Percentiles rank a stretch among this genome's conserved stretches.
Conservation (phyloP, 1,140 invertebrate genomes). For the Drosophila busckii region DNA sequence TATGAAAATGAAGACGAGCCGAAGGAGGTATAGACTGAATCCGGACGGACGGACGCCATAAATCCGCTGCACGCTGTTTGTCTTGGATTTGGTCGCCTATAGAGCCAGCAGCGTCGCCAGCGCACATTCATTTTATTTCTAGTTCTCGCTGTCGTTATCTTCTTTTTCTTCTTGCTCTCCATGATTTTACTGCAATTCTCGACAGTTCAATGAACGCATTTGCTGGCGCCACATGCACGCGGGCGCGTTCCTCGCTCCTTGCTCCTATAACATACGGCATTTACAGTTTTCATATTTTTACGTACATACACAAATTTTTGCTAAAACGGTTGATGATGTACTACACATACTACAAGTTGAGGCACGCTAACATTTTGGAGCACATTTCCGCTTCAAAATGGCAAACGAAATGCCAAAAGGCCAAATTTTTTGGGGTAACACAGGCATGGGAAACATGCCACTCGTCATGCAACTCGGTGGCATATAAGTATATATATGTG, state of each 20-base stretch:
- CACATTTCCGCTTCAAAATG: slow-evolving; percentile 69
- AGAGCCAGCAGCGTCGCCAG: slow-evolving; percentile 6
- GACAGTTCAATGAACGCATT: slow-evolving; percentile 73
- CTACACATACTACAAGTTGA: slow-evolving; percentile 1
- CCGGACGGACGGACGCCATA: slow-evolving; percentile 40
- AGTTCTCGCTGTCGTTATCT: slow-evolving; percentile 30
- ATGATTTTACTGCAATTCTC: slow-evolving; percentile 66
- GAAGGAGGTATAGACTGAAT: not conserved
- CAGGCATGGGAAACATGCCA: slow-evolving; percentile 35
- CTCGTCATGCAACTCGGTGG: slow-evolving; percentile 55
- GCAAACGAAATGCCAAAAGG: slow-evolving; percentile 63
- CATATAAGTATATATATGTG: not conserved
- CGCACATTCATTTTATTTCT: slow-evolving; percentile 41
- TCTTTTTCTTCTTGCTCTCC: slow-evolving; percentile 16
- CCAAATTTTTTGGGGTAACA: too few relatives aligned
- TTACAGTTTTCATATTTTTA: slow-evolving; percentile 50
- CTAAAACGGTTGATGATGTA: too few relatives aligned
- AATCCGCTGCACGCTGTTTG: slow-evolving; percentile 52
- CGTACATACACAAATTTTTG: not conserved
- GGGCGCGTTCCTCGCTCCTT: not conserved
- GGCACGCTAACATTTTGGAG: slow-evolving; percentile 70
- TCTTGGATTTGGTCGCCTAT: slow-evolving; percentile 47
- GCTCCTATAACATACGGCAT: not conserved
- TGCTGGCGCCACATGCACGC: slow-evolving; percentile 66
- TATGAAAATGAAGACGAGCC: not conserved